phyloP scores from a whole-genome alignment of 2,113 vertebrate genomes.

The Pao palembangensis region DNA sequence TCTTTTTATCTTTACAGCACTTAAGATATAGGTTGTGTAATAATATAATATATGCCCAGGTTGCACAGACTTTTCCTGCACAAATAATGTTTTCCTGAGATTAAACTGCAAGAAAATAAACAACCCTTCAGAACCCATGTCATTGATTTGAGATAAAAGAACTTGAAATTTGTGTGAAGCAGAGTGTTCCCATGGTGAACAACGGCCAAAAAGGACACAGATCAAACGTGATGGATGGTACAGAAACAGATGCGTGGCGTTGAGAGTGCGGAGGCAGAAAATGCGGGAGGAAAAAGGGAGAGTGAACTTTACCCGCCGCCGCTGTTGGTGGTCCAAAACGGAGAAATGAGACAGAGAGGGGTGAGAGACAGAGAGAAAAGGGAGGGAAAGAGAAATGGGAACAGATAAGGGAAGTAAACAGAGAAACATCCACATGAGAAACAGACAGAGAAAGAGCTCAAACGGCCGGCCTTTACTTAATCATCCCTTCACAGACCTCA shows the following conservation, averaged over 20 bases:
- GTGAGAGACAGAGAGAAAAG: conserved; percentile 60
- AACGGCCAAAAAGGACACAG: conserved; percentile 40
- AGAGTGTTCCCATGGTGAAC: conserved; percentile 59
- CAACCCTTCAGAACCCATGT: not conserved
- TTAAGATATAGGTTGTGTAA: conserved; percentile 1
- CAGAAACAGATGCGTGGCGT: conserved; percentile 46
- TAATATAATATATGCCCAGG: not conserved
- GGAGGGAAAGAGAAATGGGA: conserved; percentile 52
- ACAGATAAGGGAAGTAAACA: conserved; percentile 41
- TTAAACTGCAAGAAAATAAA: not conserved
- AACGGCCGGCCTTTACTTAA: conserved; percentile 51
- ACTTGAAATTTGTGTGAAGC: conserved; percentile 27
- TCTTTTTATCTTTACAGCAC: too few species aligned
- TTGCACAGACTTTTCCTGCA: too few species aligned
- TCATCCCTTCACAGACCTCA: conserved; percentile 27
- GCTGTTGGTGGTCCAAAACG: conserved; percentile 69
- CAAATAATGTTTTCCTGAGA: not conserved
- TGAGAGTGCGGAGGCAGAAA: conserved; percentile 45
- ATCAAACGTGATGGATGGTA: conserved; percentile 43
- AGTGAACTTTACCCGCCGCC: conserved; percentile 76
- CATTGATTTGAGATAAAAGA: conserved; percentile 3
- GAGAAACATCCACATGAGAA: conserved; percentile 70
- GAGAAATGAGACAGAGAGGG: conserved; percentile 62
- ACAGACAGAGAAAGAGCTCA: conserved; percentile 56
- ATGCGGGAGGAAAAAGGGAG: conserved; percentile 40